phyloP scores from a whole-genome alignment of 1,140 invertebrate species.

The Chironomus tepperi region DNA sequence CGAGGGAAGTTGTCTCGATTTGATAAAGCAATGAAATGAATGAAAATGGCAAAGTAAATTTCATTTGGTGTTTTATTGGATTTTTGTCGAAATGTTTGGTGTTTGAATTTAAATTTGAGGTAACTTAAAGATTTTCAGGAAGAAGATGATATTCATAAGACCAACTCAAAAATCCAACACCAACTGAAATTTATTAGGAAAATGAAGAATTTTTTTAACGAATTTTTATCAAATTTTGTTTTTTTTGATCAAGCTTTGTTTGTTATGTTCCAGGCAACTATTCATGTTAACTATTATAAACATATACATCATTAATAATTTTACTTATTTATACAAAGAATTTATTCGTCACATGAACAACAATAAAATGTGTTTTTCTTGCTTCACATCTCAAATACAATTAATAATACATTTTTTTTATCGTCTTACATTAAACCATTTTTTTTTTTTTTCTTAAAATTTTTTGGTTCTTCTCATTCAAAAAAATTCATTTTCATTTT shows the following conservation, averaged over 20 bases:
- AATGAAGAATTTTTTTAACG: too few species aligned
- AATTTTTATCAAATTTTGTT: neutral
- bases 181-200: too few species aligned
- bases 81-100: too few species aligned
- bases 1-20: neutral
- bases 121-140: neutral
- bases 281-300: slow-evolving; percentile 28
- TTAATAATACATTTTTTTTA: neutral
- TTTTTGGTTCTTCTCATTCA: slow-evolving; percentile 16
- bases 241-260: slow-evolving; percentile 6
- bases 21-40: neutral
- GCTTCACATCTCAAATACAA: neutral
- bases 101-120: neutral
- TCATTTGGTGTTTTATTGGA: neutral
- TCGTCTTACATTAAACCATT: neutral
- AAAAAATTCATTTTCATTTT: neutral
- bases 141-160: too few species aligned
- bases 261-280: slow-evolving; percentile 26
- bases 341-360: slow-evolving; percentile 8
- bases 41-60: neutral
- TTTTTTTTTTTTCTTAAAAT: slow-evolving; percentile 7
- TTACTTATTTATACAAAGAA: slow-evolving; percentile 29
- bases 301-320: slow-evolving; percentile 14
- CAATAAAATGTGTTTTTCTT: neutral
- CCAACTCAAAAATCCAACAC: neutral